Base-by-base conservation (phyloP, 1,140 invertebrate genomes). In the Scaptomyza graminum region DNA sequence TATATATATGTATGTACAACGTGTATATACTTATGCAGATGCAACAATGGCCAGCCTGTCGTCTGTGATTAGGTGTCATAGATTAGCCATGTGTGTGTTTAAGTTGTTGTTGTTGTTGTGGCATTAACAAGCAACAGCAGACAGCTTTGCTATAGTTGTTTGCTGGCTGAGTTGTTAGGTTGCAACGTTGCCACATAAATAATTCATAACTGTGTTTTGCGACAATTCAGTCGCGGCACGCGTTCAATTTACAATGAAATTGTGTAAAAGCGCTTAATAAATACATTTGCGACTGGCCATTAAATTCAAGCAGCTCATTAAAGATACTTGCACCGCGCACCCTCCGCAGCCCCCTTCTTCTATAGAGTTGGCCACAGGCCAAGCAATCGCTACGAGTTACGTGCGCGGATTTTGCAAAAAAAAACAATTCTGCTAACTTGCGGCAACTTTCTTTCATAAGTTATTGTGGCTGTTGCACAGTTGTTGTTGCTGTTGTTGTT, bases 201-300 rank as follows among this genome's bases (percentile, higher is more conserved):
- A 88, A 88, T 88, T 88, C 83, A 88, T 88, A 88, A 88, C 83
- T 88, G 83, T 88, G 83, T 88, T 88, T 87, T 88, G 83, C 83
- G 83, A 88, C 83, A 88, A 88, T 88, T 88, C 76, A 88, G 79
- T 74, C 79, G 79, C 82, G 75, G 83, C 83, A 88, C 79, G 83
- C 83, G 83, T 74, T 74, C 87, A 76, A 79, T 84, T 88, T 88
- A 83, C 84, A 88, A 88, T 88, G 72, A 88, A 88, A 87, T 83
- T 89, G 79, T 89, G 83, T 88, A 88, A 88, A 88, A 81, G 72
- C 74, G 83, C 83, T 88, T 89, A 88, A 88, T 88, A 88, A 88
- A 88, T 88, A 79, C 83, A 88, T 88, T 88, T 88, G 73, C 64
- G 67, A 72, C 75, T 60, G 72, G 52, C 54, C 79, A 88, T 89